phyloP scores from a whole-genome alignment of 2,113 vertebrate species.

The Agapornis roseicollis region DNA sequence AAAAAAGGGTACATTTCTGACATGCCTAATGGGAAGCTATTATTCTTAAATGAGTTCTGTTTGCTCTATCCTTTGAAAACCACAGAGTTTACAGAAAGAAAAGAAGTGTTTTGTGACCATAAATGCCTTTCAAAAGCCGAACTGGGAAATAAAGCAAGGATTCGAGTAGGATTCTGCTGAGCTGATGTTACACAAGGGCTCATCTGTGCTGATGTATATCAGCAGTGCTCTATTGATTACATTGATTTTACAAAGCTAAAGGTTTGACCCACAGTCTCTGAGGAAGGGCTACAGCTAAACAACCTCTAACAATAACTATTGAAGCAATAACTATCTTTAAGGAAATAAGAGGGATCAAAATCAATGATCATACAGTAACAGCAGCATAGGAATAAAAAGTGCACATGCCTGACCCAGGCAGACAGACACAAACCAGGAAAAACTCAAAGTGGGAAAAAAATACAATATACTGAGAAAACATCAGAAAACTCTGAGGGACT shows the following conservation, averaged over 20 bases:
- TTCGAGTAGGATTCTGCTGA: constrained; percentile 21
- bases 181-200: constrained; percentile 48
- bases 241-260: constrained; percentile 51
- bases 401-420: not conserved
- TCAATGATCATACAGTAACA: not conserved
- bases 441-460: not conserved
- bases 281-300: constrained; percentile 36
- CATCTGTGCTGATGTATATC: constrained; percentile 48
- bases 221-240: constrained; percentile 55
- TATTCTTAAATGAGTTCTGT: constrained; percentile 32
- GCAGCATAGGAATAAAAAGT: not conserved
- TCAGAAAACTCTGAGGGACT: not conserved
- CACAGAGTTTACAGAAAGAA: constrained; percentile 6
- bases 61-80: constrained; percentile 15
- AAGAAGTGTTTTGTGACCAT: constrained; percentile 28
- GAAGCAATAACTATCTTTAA: constrained; percentile 38
- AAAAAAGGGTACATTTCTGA: not conserved
- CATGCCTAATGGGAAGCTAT: not conserved
- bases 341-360: constrained; percentile 31
- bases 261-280: constrained; percentile 35
- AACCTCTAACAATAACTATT: constrained; percentile 45
- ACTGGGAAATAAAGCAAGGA: constrained; percentile 48
- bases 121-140: constrained; percentile 50
- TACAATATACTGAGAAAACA: not conserved
- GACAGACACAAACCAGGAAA: not conserved